phyloP scores from a whole-genome alignment of 2,888 invertebrate species.

The Pinctada fucata region DNA sequence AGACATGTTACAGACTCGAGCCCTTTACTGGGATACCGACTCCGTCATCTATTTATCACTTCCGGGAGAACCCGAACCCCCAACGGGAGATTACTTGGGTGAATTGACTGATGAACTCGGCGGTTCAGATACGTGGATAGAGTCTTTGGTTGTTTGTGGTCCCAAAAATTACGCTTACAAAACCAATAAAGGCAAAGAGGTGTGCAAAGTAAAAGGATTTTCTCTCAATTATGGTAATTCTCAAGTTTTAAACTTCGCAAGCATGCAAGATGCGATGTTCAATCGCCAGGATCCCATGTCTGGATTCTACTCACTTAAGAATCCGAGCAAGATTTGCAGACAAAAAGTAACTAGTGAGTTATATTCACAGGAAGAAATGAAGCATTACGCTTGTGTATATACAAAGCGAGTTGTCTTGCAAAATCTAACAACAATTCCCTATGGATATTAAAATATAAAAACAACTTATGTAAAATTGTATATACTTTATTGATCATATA shows the following conservation, averaged over 20 bases:
- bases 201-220: too few relatives aligned
- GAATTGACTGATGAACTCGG: too few relatives aligned
- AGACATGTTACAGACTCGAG: constrained; percentile 21
- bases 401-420: constrained; percentile 26
- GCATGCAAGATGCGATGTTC: not conserved
- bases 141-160: not conserved
- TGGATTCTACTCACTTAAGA: constrained; percentile 9
- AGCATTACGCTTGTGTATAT: constrained; percentile 9
- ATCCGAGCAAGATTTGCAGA: constrained; percentile 25
- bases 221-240: too few relatives aligned
- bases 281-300: constrained; percentile 7
- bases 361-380: constrained; percentile 80
- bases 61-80: constrained; percentile 1
- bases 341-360: constrained; percentile 83
- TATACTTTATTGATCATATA: too few relatives aligned
- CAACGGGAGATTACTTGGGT: too few relatives aligned
- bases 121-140: too few relatives aligned
- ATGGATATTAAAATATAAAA: constrained; percentile 26
- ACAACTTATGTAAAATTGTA: too few relatives aligned
- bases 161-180: too few relatives aligned
- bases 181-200: too few relatives aligned
- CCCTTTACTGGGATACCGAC: constrained; percentile 36
- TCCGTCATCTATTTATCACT: constrained; percentile 20
- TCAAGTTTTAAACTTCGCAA: too few relatives aligned
- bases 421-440: constrained; percentile 31